Evolutionary conservation across 2,113 vertebrate genomes (phyloP).

Genomic region (Xiphorhynchus elegans): DNA sequence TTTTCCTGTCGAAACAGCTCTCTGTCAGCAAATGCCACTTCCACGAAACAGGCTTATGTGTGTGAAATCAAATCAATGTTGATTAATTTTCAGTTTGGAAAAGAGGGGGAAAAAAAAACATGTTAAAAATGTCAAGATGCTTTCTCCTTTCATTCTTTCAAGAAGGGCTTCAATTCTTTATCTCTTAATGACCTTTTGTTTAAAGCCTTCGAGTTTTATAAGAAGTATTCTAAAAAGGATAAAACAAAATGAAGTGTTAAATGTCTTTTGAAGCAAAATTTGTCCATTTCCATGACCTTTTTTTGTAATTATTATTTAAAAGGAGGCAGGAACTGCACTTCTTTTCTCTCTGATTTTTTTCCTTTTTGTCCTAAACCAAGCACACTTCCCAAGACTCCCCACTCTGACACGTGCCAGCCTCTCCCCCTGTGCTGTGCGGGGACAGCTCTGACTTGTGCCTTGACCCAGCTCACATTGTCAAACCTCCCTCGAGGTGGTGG

Average conservation of each 20-base stretch:
- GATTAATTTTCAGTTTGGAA: constrained; percentile 54
- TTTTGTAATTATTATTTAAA: neutral
- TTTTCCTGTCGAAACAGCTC: neutral
- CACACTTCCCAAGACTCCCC: neutral
- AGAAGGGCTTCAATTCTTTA: constrained; percentile 31
- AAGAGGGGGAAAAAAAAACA: neutral
- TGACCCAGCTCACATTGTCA: neutral
- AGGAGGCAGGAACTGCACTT: neutral
- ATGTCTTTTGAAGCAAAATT: neutral
- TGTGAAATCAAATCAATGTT: constrained; percentile 59
- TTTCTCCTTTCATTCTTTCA: neutral
- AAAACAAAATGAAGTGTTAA: constrained; percentile 33
- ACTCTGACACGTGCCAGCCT: neutral
- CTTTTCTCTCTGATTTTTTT: neutral
- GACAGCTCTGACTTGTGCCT: neutral
- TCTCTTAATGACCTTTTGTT: constrained; percentile 67
- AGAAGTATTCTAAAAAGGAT: neutral
- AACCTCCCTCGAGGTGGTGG: neutral
- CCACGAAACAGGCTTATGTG: neutral
- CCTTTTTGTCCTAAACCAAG: neutral
- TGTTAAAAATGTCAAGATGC: constrained; percentile 59
- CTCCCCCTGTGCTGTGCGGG: accelerated
- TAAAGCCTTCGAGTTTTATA: constrained; percentile 41
- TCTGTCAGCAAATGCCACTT: constrained; percentile 45
- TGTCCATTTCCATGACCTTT: neutral